These are phyloP conservation scores for Euspilapteryx auroguttella DNA, from an alignment of 2,888 invertebrate genomes.

Conservation along the genomic window DNA sequence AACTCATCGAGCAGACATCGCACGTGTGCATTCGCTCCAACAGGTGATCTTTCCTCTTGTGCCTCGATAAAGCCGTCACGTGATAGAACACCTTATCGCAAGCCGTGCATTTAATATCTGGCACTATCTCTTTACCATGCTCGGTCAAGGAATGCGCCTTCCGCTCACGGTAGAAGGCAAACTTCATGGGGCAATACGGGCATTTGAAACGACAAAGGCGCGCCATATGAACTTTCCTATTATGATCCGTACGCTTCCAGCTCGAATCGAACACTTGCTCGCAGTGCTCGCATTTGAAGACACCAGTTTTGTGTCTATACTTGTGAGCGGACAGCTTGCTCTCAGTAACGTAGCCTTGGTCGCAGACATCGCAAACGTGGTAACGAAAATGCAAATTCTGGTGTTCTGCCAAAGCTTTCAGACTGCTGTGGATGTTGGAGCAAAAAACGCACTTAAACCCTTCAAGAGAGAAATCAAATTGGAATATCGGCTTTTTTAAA, in stretches of 20 bases:
- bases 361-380: conserved; percentile 20
- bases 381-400: conserved; percentile 25
- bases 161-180: conserved; percentile 11
- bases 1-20: conserved; percentile 28
- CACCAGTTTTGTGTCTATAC: conserved; percentile 10
- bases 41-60: conserved; percentile 1
- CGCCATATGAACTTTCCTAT: conserved; percentile 10
- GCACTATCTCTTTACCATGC: conserved; percentile 8
- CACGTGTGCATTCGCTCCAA: conserved; percentile 3
- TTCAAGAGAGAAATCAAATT: too few relatives aligned
- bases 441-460: too few relatives aligned
- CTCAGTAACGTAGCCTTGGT: conserved; percentile 11
- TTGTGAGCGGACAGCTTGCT: conserved; percentile 6
- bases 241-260: conserved; percentile 10
- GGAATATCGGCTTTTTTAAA: too few relatives aligned
- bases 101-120: conserved; percentile 1
- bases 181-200: conserved; percentile 12
- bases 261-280: conserved; percentile 8
- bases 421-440: too few relatives aligned
- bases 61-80: not conserved
- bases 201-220: conserved; percentile 10
- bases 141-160: conserved; percentile 10
- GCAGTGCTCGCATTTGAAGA: conserved; percentile 15
- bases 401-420: conserved; percentile 19
- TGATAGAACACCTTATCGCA: conserved; percentile 1